These are phyloP conservation scores for Sebastes kiyomatsui DNA, from an alignment of 2,797 vertebrate genomes.

Conservation along the genomic window DNA sequence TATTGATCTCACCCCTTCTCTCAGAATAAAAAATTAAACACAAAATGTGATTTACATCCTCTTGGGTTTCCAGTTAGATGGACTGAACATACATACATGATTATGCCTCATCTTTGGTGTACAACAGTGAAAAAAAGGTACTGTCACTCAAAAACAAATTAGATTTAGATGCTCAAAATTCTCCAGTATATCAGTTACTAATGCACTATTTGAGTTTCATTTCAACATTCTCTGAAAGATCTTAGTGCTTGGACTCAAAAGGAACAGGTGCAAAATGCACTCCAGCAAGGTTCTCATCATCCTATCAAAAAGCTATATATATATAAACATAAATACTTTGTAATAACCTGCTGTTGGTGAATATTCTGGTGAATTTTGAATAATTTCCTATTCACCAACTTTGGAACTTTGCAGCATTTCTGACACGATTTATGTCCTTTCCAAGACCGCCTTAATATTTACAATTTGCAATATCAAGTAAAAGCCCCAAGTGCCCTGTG, in stretches of 20 bases:
- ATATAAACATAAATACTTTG: background rate
- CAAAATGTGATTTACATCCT: background rate
- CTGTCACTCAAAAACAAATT: too few relatives aligned
- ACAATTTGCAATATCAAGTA: background rate
- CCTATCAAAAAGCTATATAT: background rate
- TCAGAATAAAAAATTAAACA: background rate
- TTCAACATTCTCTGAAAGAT: background rate
- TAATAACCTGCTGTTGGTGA: background rate
- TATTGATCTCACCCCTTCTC: background rate
- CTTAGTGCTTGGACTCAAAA: background rate
- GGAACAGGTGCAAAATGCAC: background rate
- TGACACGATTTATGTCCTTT: background rate
- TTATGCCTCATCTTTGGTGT: background rate
- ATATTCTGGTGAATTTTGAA: background rate
- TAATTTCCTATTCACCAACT: background rate
- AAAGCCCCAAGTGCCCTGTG: background rate
- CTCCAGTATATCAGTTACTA: background rate
- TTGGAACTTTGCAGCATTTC: background rate
- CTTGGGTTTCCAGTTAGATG: background rate
- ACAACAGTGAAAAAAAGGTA: background rate
- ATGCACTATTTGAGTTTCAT: background rate
- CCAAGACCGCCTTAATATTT: background rate
- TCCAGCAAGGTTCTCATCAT: background rate
- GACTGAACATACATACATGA: background rate
- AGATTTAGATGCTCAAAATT: background rate